Percentiles rank a stretch among this genome's conserved stretches.
Conservation (phyloP, 2,797 vertebrate species). For the Menidia menidia region DNA sequence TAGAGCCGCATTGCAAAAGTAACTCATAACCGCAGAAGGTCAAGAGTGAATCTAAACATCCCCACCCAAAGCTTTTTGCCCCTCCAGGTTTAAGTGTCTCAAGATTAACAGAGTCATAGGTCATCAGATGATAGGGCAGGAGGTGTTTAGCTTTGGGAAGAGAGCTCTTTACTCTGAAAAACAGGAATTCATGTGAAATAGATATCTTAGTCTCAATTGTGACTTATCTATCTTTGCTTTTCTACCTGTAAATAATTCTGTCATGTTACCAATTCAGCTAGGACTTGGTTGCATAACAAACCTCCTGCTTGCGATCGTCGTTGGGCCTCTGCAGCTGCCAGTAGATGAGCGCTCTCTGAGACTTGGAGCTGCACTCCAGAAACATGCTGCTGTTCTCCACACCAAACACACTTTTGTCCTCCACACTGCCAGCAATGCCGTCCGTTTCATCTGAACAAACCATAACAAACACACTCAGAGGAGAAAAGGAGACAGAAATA, state of each 20-base stretch:
- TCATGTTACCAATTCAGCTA: not conserved
- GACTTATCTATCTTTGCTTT: not conserved
- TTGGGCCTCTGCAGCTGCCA: slow-evolving; percentile 96
- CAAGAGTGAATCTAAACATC: slow-evolving; percentile 50
- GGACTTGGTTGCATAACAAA: not conserved
- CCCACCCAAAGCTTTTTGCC: slow-evolving; percentile 26
- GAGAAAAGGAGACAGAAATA: not conserved
- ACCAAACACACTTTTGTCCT: slow-evolving; percentile 94
- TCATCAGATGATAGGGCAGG: slow-evolving; percentile 32
- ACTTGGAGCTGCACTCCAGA: slow-evolving; percentile 97
- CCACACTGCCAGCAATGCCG: slow-evolving; percentile 81
- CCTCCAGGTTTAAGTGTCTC: slow-evolving; percentile 17
- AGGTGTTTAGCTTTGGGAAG: slow-evolving; percentile 9
- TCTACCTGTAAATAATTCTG: not conserved
- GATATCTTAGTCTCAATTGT: not conserved
- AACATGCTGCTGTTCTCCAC: slow-evolving; percentile 99
- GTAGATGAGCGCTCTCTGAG: slow-evolving; percentile 91
- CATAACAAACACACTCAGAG: slow-evolving; percentile 11
- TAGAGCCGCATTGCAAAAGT: slow-evolving; percentile 10
- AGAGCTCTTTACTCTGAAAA: slow-evolving; percentile 30
- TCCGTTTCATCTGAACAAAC: slow-evolving; percentile 84
- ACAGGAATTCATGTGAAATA: slow-evolving; percentile 17
- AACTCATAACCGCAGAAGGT: slow-evolving; percentile 29
- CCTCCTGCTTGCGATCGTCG: slow-evolving; percentile 94
- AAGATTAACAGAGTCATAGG: slow-evolving; percentile 33